These are phyloP conservation scores for Oryzias melastigma DNA, from an alignment of 2,113 vertebrate species.

Conservation along the genomic window DNA sequence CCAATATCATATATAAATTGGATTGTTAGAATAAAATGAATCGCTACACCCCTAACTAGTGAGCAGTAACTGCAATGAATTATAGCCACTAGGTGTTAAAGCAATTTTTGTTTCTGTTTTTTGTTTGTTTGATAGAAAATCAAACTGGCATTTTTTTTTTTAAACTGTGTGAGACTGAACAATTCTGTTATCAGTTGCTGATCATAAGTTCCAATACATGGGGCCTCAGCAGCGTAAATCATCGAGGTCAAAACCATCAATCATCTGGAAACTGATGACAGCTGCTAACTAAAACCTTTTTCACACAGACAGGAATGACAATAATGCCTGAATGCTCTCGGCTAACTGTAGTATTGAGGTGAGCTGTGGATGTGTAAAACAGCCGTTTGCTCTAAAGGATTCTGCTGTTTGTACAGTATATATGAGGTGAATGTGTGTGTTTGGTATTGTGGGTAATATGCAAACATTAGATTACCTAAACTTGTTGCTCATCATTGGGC, in stretches of 20 bases:
- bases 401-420: too few species aligned
- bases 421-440: conserved; percentile 8
- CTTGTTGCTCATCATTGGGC: conserved; percentile 31
- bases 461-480: conserved; percentile 42
- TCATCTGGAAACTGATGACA: conserved; percentile 48
- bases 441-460: conserved; percentile 17
- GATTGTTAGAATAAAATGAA: too few species aligned
- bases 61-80: too few species aligned
- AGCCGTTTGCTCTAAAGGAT: too few species aligned
- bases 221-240: conserved; percentile 55
- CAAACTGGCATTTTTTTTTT: conserved; percentile 20
- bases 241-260: conserved; percentile 53
- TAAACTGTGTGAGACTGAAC: conserved; percentile 7
- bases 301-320: conserved; percentile 23
- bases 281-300: conserved; percentile 38
- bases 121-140: neutral
- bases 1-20: too few species aligned
- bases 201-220: conserved; percentile 66
- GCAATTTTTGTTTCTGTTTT: too few species aligned
- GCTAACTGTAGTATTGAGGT: conserved; percentile 5
- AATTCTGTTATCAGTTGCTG: conserved; percentile 53
- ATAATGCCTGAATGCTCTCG: conserved; percentile 11
- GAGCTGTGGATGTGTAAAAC: neutral
- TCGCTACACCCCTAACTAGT: too few species aligned
- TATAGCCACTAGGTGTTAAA: too few species aligned